These are phyloP conservation scores for Platycnemis pennipes DNA, from an alignment of 2,888 invertebrate genomes.

Conservation along the genomic window DNA sequence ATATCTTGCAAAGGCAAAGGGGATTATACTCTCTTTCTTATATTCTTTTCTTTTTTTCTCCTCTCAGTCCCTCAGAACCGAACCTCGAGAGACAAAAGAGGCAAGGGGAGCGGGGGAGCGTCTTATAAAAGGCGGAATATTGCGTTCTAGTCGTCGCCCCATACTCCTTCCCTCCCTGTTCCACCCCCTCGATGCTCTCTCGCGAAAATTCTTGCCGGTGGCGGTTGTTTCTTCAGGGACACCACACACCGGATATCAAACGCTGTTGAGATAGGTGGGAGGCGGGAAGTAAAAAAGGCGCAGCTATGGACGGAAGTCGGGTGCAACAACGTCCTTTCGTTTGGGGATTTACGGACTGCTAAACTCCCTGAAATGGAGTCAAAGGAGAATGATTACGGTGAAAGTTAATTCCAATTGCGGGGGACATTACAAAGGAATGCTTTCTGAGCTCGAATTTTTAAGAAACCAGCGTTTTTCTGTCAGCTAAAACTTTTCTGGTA, in stretches of 20 bases:
- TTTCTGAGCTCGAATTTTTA: not conserved
- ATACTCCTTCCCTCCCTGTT: too few relatives aligned
- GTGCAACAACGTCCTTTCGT: not conserved
- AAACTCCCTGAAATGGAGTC: too few relatives aligned
- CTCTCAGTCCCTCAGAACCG: not conserved
- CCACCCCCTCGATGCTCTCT: not conserved
- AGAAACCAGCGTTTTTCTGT: too few relatives aligned
- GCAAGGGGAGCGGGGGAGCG: not conserved
- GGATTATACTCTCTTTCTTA: not conserved
- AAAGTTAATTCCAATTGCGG: not conserved
- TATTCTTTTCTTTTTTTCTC: not conserved
- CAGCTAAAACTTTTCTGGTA: too few relatives aligned
- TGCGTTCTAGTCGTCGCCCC: conserved; percentile 1
- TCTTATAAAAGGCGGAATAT: not conserved
- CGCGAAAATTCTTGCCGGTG: not conserved
- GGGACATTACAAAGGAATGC: too few relatives aligned
- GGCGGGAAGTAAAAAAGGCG: not conserved
- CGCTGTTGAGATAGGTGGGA: not conserved
- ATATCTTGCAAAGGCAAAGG: not conserved
- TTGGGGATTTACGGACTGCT: not conserved
- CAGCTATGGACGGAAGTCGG: not conserved
- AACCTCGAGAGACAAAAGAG: not conserved
- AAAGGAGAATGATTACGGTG: too few relatives aligned
- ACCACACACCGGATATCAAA: not conserved
- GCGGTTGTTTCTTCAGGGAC: not conserved